phyloP scores from a whole-genome alignment of 2,113 vertebrate species.

The Cochlearius cochlearius region DNA sequence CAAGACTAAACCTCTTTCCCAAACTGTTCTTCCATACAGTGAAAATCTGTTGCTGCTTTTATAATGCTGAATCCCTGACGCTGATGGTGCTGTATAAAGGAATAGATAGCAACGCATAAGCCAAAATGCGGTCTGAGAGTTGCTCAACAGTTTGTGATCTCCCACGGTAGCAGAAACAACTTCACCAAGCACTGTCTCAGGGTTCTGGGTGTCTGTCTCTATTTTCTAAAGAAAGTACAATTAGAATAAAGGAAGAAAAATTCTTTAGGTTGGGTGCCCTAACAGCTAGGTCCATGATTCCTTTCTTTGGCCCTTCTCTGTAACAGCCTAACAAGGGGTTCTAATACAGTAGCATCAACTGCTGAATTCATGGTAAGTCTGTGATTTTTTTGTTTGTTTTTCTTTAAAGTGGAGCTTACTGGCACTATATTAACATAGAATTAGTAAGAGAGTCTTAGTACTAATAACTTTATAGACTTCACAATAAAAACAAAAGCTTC shows the following conservation, averaged over 20 bases:
- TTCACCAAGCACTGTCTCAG: neutral
- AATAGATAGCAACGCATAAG: neutral
- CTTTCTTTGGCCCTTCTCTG: neutral
- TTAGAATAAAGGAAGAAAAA: neutral
- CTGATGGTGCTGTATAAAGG: neutral
- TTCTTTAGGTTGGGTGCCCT: neutral
- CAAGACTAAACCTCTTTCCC: neutral
- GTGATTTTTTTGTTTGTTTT: too few species aligned
- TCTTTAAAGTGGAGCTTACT: neutral
- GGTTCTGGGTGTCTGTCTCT: neutral
- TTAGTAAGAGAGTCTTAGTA: neutral
- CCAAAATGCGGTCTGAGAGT: neutral
- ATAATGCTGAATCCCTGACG: neutral
- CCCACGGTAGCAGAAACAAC: fast-evolving
- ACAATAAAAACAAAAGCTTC: neutral
- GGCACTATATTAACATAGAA: too few species aligned
- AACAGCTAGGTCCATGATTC: neutral
- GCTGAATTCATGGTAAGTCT: neutral
- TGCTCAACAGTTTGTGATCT: neutral
- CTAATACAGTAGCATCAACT: neutral
- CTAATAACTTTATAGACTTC: neutral
- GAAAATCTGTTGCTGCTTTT: neutral
- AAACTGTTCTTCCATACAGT: fast-evolving
- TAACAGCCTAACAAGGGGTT: neutral
- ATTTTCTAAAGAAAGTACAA: neutral